phyloP scores from a whole-genome alignment of 2,113 vertebrate species.

The Mustelus asterias region DNA sequence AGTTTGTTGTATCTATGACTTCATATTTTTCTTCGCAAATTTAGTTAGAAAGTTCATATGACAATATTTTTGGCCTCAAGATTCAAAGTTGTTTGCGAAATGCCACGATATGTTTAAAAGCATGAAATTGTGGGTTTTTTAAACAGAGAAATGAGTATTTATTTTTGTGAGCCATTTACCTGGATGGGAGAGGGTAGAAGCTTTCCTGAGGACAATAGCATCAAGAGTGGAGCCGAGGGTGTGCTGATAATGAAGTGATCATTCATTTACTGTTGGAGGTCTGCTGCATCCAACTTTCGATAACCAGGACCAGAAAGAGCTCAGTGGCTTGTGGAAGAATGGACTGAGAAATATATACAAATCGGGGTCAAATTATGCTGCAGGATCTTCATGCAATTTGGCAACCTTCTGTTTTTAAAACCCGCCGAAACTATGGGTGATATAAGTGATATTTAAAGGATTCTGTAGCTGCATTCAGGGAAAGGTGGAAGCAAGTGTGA shows the following conservation, averaged over 20 bases:
- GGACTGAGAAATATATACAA: background rate
- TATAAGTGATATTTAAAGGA: background rate
- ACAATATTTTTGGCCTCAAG: background rate
- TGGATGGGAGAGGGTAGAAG: background rate
- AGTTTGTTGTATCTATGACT: background rate
- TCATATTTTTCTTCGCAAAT: background rate
- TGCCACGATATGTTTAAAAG: background rate
- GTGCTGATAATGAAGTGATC: background rate
- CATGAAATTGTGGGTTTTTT: background rate
- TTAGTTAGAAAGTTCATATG: background rate
- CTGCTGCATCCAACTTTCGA: background rate
- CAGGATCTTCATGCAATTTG: background rate
- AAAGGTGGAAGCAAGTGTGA: background rate
- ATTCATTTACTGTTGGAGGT: background rate
- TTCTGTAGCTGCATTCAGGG: background rate
- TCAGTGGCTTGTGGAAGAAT: background rate
- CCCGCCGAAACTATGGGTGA: background rate
- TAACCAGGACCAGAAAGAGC: background rate
- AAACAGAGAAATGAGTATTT: background rate
- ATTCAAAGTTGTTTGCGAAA: background rate
- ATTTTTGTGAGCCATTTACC: background rate
- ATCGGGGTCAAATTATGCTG: background rate
- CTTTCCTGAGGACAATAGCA: background rate
- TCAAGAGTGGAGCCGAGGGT: background rate
- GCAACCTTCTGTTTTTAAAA: background rate